A percentile compares a stretch with the other conserved stretches of the same genome.
phyloP scores from a whole-genome alignment of 2,888 invertebrate species.

The Theodoxus fluviatilis region DNA sequence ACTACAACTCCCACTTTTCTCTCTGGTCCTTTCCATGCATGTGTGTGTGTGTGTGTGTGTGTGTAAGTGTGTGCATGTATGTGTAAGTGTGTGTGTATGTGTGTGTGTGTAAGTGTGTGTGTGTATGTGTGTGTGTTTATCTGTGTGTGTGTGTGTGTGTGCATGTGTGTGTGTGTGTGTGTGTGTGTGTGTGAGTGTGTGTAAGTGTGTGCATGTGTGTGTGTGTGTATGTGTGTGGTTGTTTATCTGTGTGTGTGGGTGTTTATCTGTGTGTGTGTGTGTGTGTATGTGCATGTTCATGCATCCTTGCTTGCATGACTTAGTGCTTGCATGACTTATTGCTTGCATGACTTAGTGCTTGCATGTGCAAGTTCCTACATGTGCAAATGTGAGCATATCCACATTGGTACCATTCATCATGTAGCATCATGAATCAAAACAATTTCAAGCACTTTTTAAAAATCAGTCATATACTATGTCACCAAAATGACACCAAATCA shows the following conservation, averaged over 20 bases:
- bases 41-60: neutral
- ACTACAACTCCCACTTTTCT: neutral
- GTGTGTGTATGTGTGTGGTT: neutral
- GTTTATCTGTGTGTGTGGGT: conserved; percentile 13
- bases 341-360: too few species aligned
- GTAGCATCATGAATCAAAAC: too few species aligned
- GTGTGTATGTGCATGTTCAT: conserved; percentile 6
- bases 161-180: conserved; percentile 22
- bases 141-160: conserved; percentile 20
- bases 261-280: conserved; percentile 6
- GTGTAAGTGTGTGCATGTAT: conserved; percentile 9
- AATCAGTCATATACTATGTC: too few species aligned
- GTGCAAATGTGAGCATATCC: too few species aligned
- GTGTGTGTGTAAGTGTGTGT: conserved; percentile 19
- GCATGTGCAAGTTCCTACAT: too few species aligned
- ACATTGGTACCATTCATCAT: too few species aligned
- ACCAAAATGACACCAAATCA: too few species aligned
- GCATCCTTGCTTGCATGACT: too few species aligned
- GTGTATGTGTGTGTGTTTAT: conserved; percentile 1
- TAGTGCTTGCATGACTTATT: too few species aligned
- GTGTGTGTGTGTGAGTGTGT: conserved; percentile 12
- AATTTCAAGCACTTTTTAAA: too few species aligned
- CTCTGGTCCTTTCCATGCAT: neutral
- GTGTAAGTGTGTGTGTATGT: conserved; percentile 17
- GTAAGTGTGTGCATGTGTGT: neutral